Base-by-base conservation (phyloP, 2,113 vertebrate species). In the Istiophorus platypterus region DNA sequence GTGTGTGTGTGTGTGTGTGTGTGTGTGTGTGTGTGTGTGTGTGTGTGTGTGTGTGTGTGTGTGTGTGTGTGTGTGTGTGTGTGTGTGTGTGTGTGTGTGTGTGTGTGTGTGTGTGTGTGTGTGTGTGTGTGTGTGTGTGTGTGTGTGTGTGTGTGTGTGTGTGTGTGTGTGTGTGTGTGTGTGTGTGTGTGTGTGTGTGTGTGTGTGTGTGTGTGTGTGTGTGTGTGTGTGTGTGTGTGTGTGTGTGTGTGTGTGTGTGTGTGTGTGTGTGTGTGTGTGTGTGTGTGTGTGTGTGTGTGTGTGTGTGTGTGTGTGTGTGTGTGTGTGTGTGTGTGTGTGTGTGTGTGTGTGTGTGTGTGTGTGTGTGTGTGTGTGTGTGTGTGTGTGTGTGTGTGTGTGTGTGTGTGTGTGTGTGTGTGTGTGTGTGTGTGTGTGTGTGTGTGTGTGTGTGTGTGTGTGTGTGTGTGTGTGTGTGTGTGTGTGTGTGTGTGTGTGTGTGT, bases 1-100 rank as follows among this genome's bases (percentile, higher is more conserved):
- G n/a, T 27, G 39, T 15, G 3, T 20, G 15, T 52, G 31, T 64
- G 62, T 13, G 58, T 82, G 45, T 73, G 79, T 49, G 17, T 57
- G n/a, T n/a, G n/a, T n/a, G n/a, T 27, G 39, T 15, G 3, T 20
- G 15, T 52, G 31, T 64, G 62, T 13, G 58, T 82, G 45, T 73
- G 79, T 49, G 17, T 57, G n/a, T n/a, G n/a, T n/a, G n/a, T 27
- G 39, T 15, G 3, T 20, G 15, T 52, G 31, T 64, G 62, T 13
- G 58, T 82, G 45, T 73, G 79, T 49, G 17, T 57, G n/a, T n/a
- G n/a, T n/a, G n/a, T 27, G 39, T 15, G 3, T 20, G 15, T 52
- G 31, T 64, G 62, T 13, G 58, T 82, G 45, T 73, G 79, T 49
- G 17, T 57, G n/a, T n/a, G n/a, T n/a, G n/a, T 27, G 39, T 15